Conservation (phyloP, 2,113 vertebrate species). For the Eretmochelys imbricata region DNA sequence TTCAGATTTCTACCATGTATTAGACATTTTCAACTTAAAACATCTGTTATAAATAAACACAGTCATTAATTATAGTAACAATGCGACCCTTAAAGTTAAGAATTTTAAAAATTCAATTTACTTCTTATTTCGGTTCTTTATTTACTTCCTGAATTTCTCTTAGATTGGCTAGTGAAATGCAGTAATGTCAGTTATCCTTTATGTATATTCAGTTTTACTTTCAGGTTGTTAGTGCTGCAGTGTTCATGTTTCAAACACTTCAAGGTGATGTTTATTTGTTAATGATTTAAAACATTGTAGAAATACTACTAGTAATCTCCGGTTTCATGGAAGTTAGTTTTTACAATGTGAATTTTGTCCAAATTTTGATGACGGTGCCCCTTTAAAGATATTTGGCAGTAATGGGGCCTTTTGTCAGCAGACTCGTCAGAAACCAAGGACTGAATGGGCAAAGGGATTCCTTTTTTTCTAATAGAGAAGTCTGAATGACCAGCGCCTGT, state of each 20-base stretch:
- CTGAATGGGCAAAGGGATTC: rapidly evolving
- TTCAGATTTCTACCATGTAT: background rate
- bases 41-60: background rate
- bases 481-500: background rate
- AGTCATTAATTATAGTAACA: background rate
- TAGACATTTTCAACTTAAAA: background rate
- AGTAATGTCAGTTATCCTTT: background rate
- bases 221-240: background rate
- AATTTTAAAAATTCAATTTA: background rate
- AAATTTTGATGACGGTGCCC: background rate
- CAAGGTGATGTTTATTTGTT: background rate
- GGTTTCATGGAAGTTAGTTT: background rate
- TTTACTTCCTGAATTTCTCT: background rate
- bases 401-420: background rate
- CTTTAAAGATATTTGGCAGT: background rate
- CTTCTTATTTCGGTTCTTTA: background rate
- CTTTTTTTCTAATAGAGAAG: background rate
- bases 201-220: background rate
- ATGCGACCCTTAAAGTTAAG: background rate
- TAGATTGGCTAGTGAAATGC: background rate
- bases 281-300: background rate
- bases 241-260: background rate
- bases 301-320: background rate
- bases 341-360: background rate
- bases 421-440: background rate